Evolutionary conservation across 2,113 vertebrate species (phyloP).

Genomic region (Electrona antarctica): DNA sequence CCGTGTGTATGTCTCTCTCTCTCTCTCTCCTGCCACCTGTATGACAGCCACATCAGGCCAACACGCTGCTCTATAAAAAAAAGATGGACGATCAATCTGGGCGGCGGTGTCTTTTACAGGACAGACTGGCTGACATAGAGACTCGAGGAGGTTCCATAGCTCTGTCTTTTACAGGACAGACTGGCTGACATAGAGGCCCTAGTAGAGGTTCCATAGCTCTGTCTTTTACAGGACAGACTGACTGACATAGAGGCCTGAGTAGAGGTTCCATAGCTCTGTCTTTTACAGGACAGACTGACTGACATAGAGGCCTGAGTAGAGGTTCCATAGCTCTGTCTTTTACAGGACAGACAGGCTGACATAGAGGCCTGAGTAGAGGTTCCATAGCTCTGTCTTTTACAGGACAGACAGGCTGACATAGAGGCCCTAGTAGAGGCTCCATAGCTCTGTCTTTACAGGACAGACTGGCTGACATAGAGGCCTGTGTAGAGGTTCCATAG

Average conservation of each 20-base stretch:
- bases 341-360: constrained; percentile 18
- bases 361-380: too few relatives aligned
- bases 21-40: background rate
- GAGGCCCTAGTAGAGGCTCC: too few relatives aligned
- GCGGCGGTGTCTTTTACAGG: constrained; percentile 24
- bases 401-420: constrained; percentile 14
- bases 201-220: background rate
- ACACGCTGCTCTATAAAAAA: constrained; percentile 26
- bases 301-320: too few relatives aligned
- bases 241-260: background rate
- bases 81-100: constrained; percentile 28
- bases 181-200: background rate
- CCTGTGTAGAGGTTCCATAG: too few relatives aligned
- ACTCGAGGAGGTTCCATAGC: background rate
- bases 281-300: constrained; percentile 20
- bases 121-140: constrained; percentile 2
- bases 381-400: constrained; percentile 11
- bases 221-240: constrained; percentile 19
- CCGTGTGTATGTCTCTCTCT: background rate
- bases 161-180: constrained; percentile 20
- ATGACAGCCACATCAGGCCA: constrained; percentile 33
- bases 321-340: constrained; percentile 4
- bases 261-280: constrained; percentile 5
- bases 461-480: background rate
- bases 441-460: constrained; percentile 23